Conservation (phyloP, 2,888 invertebrate genomes). For the Sabellastarte sp. region DNA sequence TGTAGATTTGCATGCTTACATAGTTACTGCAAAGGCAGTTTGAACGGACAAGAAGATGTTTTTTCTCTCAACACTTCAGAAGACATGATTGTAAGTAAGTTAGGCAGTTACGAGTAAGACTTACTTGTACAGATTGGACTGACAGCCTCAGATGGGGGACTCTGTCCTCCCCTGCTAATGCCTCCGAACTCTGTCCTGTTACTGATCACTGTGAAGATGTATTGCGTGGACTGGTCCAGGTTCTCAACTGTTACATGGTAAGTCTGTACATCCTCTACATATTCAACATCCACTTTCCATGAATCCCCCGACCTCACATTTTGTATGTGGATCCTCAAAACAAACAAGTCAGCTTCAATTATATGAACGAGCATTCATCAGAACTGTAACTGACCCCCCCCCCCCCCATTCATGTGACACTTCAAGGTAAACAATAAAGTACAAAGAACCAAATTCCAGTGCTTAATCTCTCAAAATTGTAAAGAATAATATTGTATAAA, state of each 20-base stretch:
- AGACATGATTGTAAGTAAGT: no score
- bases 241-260: slow-evolving; percentile 15
- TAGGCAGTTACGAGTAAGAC: no score
- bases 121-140: slow-evolving; percentile 9
- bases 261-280: no score
- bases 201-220: neutral
- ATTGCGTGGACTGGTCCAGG: slow-evolving; percentile 23
- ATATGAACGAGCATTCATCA: neutral
- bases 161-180: slow-evolving; percentile 4
- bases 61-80: no score
- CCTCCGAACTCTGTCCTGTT: slow-evolving; percentile 15
- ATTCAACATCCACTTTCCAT: no score
- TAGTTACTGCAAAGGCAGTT: no score
- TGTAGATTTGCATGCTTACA: no score
- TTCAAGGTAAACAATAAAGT: neutral
- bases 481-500: no score
- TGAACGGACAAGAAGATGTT: no score
- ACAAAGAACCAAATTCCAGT: neutral
- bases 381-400: neutral
- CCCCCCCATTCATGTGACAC: neutral
- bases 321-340: no score
- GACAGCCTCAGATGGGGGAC: slow-evolving; percentile 9
- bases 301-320: no score
- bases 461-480: neutral
- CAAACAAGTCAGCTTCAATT: no score